Evolutionary conservation across 2,888 invertebrate species (phyloP).

Genomic region (Eupithecia pulchellata): DNA sequence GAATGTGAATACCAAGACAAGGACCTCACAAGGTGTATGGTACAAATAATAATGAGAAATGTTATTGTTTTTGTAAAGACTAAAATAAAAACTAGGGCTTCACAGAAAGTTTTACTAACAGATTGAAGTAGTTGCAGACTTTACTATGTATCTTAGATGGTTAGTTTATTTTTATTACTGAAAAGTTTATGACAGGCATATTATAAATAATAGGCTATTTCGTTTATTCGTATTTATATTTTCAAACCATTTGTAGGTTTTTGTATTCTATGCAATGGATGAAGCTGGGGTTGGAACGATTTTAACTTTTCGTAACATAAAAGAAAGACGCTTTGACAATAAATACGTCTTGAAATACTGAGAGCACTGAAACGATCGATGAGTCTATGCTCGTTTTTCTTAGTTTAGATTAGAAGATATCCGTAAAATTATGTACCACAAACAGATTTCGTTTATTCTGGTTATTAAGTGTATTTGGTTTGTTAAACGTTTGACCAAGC

Average conservation of each 20-base stretch:
- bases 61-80: no score
- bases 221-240: neutral
- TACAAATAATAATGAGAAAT: no score
- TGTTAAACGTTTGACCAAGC: neutral
- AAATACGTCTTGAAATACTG: no score
- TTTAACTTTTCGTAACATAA: neutral
- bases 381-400: neutral
- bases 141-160: no score
- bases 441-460: slow-evolving; percentile 8
- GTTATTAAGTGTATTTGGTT: neutral
- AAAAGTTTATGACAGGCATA: neutral
- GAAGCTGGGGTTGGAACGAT: neutral
- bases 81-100: no score
- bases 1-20: no score
- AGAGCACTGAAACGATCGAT: neutral
- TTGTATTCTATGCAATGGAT: neutral
- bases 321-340: no score
- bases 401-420: neutral
- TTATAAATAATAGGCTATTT: no score
- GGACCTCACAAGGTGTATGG: no score
- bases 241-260: neutral
- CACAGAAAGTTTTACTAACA: no score
- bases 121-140: no score
- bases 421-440: neutral
- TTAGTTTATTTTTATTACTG: neutral